These are phyloP conservation scores for Campylorhamphus procurvoides DNA, from an alignment of 2,113 vertebrate species.

Conservation along the genomic window DNA sequence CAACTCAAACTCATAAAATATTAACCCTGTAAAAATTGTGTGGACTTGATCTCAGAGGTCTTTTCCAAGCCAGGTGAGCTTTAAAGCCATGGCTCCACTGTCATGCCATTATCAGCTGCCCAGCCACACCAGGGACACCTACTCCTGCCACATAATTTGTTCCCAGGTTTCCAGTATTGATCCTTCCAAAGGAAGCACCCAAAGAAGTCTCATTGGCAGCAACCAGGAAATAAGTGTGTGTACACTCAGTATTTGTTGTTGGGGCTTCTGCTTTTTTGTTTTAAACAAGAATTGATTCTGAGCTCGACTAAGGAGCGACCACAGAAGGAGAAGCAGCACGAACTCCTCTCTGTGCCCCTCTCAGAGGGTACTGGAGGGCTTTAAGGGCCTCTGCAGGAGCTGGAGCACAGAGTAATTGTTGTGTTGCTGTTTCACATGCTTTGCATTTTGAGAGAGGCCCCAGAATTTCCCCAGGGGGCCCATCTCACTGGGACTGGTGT, in stretches of 20 bases:
- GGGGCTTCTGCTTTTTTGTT: background rate
- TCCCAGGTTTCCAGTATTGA: background rate
- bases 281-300: background rate
- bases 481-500: background rate
- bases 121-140: background rate
- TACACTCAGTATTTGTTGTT: accelerated
- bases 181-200: background rate
- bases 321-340: accelerated
- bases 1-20: background rate
- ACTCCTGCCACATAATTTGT: background rate
- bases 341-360: background rate
- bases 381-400: background rate
- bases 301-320: background rate
- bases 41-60: background rate
- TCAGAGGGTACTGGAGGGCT: background rate
- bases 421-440: background rate
- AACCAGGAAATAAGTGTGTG: background rate
- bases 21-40: background rate
- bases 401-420: background rate
- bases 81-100: background rate
- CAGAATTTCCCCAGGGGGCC: background rate
- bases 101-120: background rate
- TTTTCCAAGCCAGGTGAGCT: background rate
- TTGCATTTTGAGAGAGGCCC: background rate
- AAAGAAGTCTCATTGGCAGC: background rate